A percentile compares a stretch with the other conserved stretches of the same genome.
phyloP scores from a whole-genome alignment of 2,888 invertebrate genomes.

The Heliconius hortense region DNA sequence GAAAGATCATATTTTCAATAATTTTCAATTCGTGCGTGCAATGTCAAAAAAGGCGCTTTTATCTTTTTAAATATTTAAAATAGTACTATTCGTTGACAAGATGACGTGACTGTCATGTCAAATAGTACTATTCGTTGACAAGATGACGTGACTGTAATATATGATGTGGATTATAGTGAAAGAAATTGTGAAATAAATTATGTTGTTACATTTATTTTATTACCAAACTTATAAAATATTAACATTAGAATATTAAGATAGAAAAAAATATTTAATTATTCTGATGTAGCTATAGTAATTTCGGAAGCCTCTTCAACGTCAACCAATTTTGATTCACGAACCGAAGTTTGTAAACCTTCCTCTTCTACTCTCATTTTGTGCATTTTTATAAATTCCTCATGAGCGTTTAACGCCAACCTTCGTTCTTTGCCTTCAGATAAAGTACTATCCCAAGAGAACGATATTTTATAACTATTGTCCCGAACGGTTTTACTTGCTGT shows the following conservation, averaged over 20 bases:
- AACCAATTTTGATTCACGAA: conserved; percentile 13
- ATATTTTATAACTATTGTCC: conserved; percentile 72
- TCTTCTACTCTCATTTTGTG: conserved; percentile 62
- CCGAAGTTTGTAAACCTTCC: conserved; percentile 42
- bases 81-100: no score
- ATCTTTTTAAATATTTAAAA: no score
- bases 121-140: no score
- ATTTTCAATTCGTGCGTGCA: no score
- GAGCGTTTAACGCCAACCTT: conserved; percentile 70
- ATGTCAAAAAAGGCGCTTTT: no score
- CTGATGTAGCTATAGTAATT: neutral
- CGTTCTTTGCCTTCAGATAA: conserved; percentile 77
- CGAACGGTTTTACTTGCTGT: conserved; percentile 66
- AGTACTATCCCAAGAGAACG: conserved; percentile 82
- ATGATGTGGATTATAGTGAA: neutral
- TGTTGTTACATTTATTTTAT: neutral
- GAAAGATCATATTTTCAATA: no score
- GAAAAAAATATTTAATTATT: conserved; percentile 1
- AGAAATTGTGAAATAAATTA: neutral
- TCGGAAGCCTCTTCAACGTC: conserved; percentile 24
- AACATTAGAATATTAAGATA: neutral
- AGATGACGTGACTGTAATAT: neutral
- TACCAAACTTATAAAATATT: neutral
- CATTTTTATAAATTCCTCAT: conserved; percentile 60
- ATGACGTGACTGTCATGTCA: neutral